Evolutionary conservation across 2,888 invertebrate genomes (phyloP).

Genomic region (Lasioglossum figueresi): DNA sequence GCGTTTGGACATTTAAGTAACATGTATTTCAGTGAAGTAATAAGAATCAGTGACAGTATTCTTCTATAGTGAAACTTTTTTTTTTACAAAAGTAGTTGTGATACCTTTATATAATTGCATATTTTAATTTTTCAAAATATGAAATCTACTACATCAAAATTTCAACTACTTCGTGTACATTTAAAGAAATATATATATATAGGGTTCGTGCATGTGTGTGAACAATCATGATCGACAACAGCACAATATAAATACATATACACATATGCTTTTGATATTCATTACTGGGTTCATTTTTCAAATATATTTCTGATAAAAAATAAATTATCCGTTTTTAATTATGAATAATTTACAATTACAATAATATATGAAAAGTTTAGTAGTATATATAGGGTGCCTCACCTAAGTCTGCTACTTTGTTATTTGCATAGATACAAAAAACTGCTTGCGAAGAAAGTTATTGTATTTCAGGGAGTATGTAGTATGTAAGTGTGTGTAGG

Average conservation of each 20-base stretch:
- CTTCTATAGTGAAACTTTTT: constrained; percentile 36
- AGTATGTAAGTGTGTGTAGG: background rate
- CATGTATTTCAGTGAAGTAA: constrained; percentile 23
- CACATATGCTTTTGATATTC: background rate
- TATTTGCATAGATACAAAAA: background rate
- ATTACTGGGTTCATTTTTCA: background rate
- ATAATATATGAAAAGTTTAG: background rate
- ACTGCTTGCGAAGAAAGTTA: background rate
- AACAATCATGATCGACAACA: background rate
- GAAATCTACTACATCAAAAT: background rate
- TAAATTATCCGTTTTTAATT: background rate
- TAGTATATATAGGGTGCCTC: background rate
- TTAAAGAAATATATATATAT: background rate
- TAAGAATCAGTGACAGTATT: constrained; percentile 47
- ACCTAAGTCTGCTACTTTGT: background rate
- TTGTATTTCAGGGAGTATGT: background rate
- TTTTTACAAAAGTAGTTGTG: constrained; percentile 24
- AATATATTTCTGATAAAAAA: background rate
- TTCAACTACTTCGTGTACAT: background rate
- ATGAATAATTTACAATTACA: background rate
- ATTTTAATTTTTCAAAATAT: background rate
- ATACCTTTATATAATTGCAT: background rate
- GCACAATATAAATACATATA: background rate
- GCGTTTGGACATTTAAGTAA: constrained; percentile 19
- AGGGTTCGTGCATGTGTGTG: background rate